Evolutionary conservation across 2,797 vertebrate genomes (phyloP), one percentile per base, ranked within the genome.

Genomic region (Myotis daubentonii): DNA sequence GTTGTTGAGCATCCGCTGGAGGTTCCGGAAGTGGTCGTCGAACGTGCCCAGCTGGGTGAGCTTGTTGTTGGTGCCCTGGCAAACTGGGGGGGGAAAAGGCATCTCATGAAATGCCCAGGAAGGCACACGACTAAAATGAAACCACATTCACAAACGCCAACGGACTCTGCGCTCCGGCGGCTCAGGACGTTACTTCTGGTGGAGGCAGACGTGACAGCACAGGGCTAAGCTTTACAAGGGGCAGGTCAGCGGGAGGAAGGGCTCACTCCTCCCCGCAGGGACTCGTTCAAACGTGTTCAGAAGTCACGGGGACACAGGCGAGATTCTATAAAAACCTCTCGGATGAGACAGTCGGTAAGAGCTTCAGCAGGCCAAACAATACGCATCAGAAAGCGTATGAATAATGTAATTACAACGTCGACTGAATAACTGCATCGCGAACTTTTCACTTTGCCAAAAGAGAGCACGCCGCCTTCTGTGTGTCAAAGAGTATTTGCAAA

Each of bases 1-100:
- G 98, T 99, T 99, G 97, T 99, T 99, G 98, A 99, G 99, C 97
- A 99, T 99, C 97, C 98, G 99, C 96, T 99, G 98, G 93, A 99
- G 98, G 97, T 98, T 99, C 95, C 98, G 97, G 95, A 99, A 99
- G 97, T 99, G 99, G 93, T 99, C 98, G 2, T 99, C 99, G 83
- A 97, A 98, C 6, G 98, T 98, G 28, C 98, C 99, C 96, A 99
- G 87, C 5, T 99, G 98, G 0, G 99, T 98, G 78, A 99, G 97
- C 93, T 97, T 98, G 97, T 99, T 99, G 94, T 98, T 99, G 83
- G 98, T 98, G 65, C 99, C 99, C 97, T 99, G 99, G 97, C 99
- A 99, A 80, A 99, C 99, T 99, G 98, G 33, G 17, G 8, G 19
- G 3, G 11, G 5, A 3, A 2, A 83, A 44, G 72, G 20, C 22